Evolutionary conservation across 2,113 vertebrate species (phyloP).

Genomic region (Egretta garzetta): DNA sequence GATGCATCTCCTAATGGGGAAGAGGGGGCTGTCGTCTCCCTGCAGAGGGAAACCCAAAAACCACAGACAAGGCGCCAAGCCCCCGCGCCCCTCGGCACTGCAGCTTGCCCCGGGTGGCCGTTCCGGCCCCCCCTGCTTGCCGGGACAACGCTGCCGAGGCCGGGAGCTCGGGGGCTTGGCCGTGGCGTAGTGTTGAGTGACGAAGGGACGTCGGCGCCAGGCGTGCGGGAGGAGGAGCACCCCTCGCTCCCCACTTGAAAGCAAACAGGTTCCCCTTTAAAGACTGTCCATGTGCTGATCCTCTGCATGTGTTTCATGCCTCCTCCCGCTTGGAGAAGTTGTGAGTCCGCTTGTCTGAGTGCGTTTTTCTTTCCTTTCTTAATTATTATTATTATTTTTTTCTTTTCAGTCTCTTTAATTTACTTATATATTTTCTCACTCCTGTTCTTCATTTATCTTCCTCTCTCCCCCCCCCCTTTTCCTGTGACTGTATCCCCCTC

Average conservation of each 20-base stretch:
- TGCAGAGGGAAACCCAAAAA: slow-evolving; percentile 73
- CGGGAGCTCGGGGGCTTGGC: not conserved
- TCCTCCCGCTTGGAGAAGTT: slow-evolving; percentile 87
- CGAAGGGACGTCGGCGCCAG: not conserved
- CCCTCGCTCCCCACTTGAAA: slow-evolving; percentile 44
- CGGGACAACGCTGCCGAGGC: not conserved
- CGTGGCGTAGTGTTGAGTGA: not conserved
- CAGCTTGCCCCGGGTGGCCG: not conserved
- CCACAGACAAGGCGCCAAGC: slow-evolving; percentile 50
- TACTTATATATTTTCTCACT: slow-evolving; percentile 64
- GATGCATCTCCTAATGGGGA: not conserved
- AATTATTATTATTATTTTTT: not conserved
- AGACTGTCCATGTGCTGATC: slow-evolving; percentile 90
- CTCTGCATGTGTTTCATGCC: slow-evolving; percentile 90
- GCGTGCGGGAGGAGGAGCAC: slow-evolving; percentile 16
- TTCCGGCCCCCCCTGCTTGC: not conserved
- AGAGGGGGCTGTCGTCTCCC: not conserved
- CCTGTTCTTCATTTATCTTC: slow-evolving; percentile 77
- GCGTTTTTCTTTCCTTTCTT: slow-evolving; percentile 56
- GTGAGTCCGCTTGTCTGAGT: slow-evolving; percentile 89
- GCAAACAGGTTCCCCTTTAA: slow-evolving; percentile 87
- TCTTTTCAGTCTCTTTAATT: slow-evolving; percentile 66
- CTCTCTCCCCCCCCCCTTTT: slow-evolving; percentile 1
- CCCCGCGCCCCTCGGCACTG: not conserved
- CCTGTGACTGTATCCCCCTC: slow-evolving; percentile 63